phyloP scores from a whole-genome alignment of 2,797 vertebrate species.

The Cyprinella venusta region DNA sequence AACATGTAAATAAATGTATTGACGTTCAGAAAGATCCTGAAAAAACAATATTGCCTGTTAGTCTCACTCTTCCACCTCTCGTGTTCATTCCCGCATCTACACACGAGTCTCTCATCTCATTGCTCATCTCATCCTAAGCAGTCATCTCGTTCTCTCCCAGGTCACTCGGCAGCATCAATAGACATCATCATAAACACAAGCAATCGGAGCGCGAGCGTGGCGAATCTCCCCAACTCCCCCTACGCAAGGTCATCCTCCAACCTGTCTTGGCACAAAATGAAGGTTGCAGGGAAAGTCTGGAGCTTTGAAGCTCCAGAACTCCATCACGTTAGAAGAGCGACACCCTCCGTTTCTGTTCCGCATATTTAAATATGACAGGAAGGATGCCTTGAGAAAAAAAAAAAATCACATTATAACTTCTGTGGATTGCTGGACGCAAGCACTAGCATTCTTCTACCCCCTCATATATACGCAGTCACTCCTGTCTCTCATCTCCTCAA shows the following conservation, averaged over 20 bases:
- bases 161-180: slow-evolving; percentile 79
- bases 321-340: slow-evolving; percentile 71
- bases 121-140: slow-evolving; percentile 38
- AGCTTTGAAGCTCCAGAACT: slow-evolving; percentile 63
- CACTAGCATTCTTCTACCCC: slow-evolving; percentile 60
- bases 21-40: slow-evolving; percentile 10
- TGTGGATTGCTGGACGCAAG: slow-evolving; percentile 75
- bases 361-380: slow-evolving; percentile 82
- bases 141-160: slow-evolving; percentile 60
- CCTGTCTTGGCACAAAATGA: slow-evolving; percentile 70
- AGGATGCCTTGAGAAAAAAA: slow-evolving; percentile 40
- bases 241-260: slow-evolving; percentile 52
- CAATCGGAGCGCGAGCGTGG: slow-evolving; percentile 41
- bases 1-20: slow-evolving; percentile 31
- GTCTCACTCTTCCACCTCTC: slow-evolving; percentile 4
- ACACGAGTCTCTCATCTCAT: slow-evolving; percentile 39
- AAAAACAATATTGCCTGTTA: slow-evolving; percentile 26
- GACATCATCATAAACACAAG: slow-evolving; percentile 68
- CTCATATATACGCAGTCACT: slow-evolving; percentile 53
- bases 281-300: slow-evolving; percentile 61
- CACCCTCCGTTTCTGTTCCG: slow-evolving; percentile 82
- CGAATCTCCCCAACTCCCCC: slow-evolving; percentile 1
- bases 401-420: slow-evolving; percentile 82
- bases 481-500: slow-evolving; percentile 85
- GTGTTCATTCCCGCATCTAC: slow-evolving; percentile 50